Evolutionary conservation across 2,888 invertebrate genomes (phyloP).

Genomic region (Brachyopa scutellaris): DNA sequence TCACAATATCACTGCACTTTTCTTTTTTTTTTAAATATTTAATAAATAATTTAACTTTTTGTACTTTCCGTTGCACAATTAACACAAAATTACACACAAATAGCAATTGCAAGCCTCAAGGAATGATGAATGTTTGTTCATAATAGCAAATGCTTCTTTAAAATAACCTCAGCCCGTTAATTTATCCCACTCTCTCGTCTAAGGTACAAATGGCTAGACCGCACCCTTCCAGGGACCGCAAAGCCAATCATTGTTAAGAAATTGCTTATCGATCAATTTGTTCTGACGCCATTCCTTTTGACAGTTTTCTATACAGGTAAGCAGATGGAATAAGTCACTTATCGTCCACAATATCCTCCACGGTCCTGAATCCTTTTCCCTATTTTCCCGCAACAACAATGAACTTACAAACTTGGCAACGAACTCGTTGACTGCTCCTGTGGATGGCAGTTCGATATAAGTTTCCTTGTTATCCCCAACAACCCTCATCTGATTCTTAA

Average conservation of each 20-base stretch:
- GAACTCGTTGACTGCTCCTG: constrained; percentile 36
- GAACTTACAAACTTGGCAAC: constrained; percentile 44
- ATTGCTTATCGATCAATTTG: constrained; percentile 88
- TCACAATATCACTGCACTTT: too few relatives aligned
- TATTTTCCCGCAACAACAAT: constrained; percentile 25
- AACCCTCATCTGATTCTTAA: too few relatives aligned
- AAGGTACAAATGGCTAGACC: constrained; percentile 92
- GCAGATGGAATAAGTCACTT: constrained; percentile 44
- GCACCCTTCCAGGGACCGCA: constrained; percentile 86
- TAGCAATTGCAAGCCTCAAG: constrained; percentile 36
- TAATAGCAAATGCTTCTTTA: not conserved
- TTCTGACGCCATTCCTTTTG: constrained; percentile 88
- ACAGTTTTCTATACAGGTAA: constrained; percentile 88
- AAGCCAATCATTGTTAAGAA: constrained; percentile 86
- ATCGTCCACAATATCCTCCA: constrained; percentile 2
- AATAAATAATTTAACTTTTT: not conserved
- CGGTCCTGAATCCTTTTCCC: constrained; percentile 21
- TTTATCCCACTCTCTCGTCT: not conserved
- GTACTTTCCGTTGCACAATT: constrained; percentile 62
- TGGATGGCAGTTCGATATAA: constrained; percentile 59
- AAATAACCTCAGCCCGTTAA: not conserved
- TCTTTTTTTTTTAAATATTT: too few relatives aligned
- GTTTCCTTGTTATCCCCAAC: constrained; percentile 39
- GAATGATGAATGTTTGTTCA: constrained; percentile 34
- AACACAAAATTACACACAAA: constrained; percentile 56